Evolutionary conservation across 2,888 invertebrate genomes (phyloP).

Genomic region (Ptychoptera contaminata): DNA sequence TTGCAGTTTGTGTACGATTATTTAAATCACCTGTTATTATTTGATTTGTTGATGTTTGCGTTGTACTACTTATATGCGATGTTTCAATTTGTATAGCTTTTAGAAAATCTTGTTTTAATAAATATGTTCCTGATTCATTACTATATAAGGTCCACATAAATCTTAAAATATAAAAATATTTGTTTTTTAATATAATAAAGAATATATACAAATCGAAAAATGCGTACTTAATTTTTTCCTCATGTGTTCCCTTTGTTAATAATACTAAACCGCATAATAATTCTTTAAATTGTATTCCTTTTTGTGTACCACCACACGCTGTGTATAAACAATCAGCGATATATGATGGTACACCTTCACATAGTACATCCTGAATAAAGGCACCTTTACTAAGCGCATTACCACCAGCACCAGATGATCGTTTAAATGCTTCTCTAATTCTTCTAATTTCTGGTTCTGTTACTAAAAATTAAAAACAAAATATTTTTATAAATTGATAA

Average conservation of each 20-base stretch:
- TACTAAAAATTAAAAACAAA: conserved; percentile 36
- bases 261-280: conserved; percentile 73
- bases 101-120: conserved; percentile 59
- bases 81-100: conserved; percentile 42
- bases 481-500: too few species aligned
- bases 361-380: conserved; percentile 72
- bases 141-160: conserved; percentile 77
- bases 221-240: conserved; percentile 65
- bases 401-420: conserved; percentile 56
- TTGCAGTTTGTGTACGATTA: conserved; percentile 28
- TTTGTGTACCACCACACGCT: conserved; percentile 69
- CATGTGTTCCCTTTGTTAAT: conserved; percentile 66
- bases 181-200: neutral
- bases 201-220: neutral
- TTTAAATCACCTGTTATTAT: conserved; percentile 25
- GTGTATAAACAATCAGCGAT: conserved; percentile 70
- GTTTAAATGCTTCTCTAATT: conserved; percentile 75
- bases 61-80: conserved; percentile 12
- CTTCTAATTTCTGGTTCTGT: conserved; percentile 68
- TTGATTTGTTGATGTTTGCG: conserved; percentile 22
- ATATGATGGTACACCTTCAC: conserved; percentile 67
- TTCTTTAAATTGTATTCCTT: conserved; percentile 71
- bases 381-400: conserved; percentile 53
- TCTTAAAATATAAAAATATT: conserved; percentile 27
- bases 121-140: conserved; percentile 60